phyloP scores from a whole-genome alignment of 2,797 vertebrate species.

The Urocyon cinereoargenteus region DNA sequence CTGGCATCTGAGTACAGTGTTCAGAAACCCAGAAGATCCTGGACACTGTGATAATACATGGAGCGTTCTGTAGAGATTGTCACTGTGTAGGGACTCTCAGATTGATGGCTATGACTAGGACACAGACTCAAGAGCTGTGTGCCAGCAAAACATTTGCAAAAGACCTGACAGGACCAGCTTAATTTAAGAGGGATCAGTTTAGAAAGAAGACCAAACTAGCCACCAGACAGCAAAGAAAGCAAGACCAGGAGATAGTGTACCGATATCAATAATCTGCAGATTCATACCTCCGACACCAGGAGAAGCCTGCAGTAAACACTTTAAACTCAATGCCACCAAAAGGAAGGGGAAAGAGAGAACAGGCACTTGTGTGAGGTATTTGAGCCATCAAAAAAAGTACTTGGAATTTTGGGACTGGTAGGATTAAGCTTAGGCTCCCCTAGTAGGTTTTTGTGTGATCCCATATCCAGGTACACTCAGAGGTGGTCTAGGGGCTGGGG shows the following conservation, averaged over 20 bases:
- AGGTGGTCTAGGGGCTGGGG: neutral
- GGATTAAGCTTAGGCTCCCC: neutral
- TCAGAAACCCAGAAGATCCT: neutral
- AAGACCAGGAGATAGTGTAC: neutral
- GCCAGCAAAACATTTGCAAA: neutral
- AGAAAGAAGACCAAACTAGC: neutral
- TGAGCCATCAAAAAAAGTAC: neutral
- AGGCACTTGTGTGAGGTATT: neutral
- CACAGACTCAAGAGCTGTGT: neutral
- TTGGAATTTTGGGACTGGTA: neutral
- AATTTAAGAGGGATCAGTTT: neutral
- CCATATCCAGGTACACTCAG: too few relatives aligned
- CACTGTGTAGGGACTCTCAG: neutral
- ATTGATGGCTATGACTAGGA: neutral
- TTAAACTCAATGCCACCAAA: neutral
- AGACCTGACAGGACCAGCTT: neutral
- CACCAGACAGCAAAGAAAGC: neutral
- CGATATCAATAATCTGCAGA: neutral
- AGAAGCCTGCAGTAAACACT: neutral
- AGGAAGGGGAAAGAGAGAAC: neutral
- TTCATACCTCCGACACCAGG: neutral
- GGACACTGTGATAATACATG: accelerated
- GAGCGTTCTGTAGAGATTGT: neutral
- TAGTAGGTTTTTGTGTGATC: neutral
- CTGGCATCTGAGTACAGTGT: neutral